Evolutionary conservation across 64 coral and sea anemone species (phyloP).

Genomic region (Actinia equina): DNA sequence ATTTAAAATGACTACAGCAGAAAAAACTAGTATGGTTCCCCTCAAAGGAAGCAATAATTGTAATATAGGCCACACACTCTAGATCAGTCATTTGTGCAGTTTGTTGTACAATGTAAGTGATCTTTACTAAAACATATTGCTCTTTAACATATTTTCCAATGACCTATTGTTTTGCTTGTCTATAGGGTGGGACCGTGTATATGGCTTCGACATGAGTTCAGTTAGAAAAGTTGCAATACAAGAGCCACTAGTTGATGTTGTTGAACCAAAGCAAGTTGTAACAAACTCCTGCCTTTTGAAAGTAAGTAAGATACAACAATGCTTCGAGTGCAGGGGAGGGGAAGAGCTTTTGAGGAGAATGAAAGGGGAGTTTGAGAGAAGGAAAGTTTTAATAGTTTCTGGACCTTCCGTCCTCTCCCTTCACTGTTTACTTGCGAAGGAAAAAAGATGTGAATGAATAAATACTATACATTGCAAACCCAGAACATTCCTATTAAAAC

Average conservation of each 20-base stretch:
- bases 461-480: too few relatives aligned
- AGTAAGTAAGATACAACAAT: slow-evolving; percentile 37
- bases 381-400: too few relatives aligned
- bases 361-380: not conserved
- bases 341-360: not conserved
- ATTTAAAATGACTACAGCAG: too few relatives aligned
- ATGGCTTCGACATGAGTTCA: slow-evolving; percentile 99
- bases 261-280: slow-evolving; percentile 95
- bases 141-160: not conserved
- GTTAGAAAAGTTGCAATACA: slow-evolving; percentile 90
- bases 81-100: too few relatives aligned
- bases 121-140: not conserved
- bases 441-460: too few relatives aligned
- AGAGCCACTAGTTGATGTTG: slow-evolving; percentile 94
- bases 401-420: too few relatives aligned
- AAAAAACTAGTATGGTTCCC: too few relatives aligned
- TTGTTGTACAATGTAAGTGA: too few relatives aligned
- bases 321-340: not conserved
- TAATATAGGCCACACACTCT: too few relatives aligned
- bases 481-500: too few relatives aligned
- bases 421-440: too few relatives aligned
- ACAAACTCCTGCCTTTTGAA: slow-evolving; percentile 88
- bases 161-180: not conserved
- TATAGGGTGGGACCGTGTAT: slow-evolving; percentile 97
- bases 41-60: too few relatives aligned